These are phyloP conservation scores for Pipistrellus kuhlii DNA, from an alignment of 2,797 vertebrate genomes.

Conservation along the genomic window DNA sequence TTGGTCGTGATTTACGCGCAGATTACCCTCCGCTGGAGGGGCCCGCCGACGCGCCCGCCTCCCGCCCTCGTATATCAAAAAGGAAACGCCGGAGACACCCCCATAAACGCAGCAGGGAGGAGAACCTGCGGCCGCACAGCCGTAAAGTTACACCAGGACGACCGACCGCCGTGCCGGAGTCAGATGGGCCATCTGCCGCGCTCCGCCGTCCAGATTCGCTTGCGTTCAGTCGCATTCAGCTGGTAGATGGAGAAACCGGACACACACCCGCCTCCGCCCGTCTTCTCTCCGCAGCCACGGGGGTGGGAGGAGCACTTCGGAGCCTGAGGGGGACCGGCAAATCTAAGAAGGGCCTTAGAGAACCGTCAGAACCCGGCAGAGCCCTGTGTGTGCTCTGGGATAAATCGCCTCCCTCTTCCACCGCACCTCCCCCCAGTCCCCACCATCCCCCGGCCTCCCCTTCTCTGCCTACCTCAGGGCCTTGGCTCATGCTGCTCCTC, in stretches of 20 bases:
- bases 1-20: constrained; percentile 87
- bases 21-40: constrained; percentile 84
- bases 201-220: constrained; percentile 78
- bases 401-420: neutral
- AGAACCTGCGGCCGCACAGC: constrained; percentile 86
- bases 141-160: constrained; percentile 82
- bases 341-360: neutral
- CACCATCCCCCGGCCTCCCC: neutral
- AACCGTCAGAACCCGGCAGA: neutral
- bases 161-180: constrained; percentile 72
- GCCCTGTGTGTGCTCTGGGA: neutral
- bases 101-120: constrained; percentile 87
- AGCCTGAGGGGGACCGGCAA: neutral
- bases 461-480: neutral
- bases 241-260: too few species aligned
- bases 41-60: constrained; percentile 80
- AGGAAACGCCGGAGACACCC: constrained; percentile 87
- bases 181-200: constrained; percentile 85
- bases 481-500: neutral
- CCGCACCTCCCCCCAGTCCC: neutral
- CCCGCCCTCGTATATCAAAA: constrained; percentile 86
- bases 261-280: neutral
- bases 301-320: rapidly evolving
- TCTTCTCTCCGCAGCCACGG: neutral
- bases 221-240: too few species aligned